Conservation (phyloP, 2,113 vertebrate species). For the Dryoscopus gambensis region DNA sequence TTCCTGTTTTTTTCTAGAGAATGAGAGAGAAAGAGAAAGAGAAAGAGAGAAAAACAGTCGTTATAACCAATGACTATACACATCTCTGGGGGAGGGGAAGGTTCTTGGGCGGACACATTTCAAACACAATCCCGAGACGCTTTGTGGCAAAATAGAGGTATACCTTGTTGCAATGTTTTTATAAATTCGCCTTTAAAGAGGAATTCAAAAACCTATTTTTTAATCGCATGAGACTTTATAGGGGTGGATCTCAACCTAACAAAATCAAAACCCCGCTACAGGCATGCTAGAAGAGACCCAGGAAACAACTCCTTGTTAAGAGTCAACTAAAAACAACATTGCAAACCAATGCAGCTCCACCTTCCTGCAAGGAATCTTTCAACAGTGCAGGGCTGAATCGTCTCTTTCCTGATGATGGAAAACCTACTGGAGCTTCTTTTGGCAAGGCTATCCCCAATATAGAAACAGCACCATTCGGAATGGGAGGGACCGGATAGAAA, state of each 20-base stretch:
- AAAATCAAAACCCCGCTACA: slow-evolving; percentile 52
- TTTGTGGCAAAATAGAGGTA: slow-evolving; percentile 96
- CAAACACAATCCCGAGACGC: slow-evolving; percentile 90
- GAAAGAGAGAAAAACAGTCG: slow-evolving; percentile 71
- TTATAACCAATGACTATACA: slow-evolving; percentile 92
- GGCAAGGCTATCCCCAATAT: slow-evolving; percentile 81
- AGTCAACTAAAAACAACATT: slow-evolving; percentile 74
- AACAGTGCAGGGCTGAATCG: slow-evolving; percentile 51
- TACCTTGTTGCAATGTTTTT: slow-evolving; percentile 98
- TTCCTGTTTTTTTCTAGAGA: slow-evolving; percentile 1
- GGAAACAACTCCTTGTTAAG: slow-evolving; percentile 72
- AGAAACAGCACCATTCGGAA: slow-evolving; percentile 83
- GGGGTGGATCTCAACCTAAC: slow-evolving; percentile 72
- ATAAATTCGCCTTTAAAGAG: slow-evolving; percentile 80
- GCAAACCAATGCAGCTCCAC: slow-evolving; percentile 73
- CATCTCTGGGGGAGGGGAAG: slow-evolving; percentile 90
- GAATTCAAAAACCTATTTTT: slow-evolving; percentile 73
- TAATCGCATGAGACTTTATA: slow-evolving; percentile 71
- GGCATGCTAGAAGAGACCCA: slow-evolving; percentile 77
- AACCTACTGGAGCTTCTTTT: slow-evolving; percentile 75
- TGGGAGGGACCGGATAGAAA: slow-evolving; percentile 53
- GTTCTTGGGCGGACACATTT: slow-evolving; percentile 86
- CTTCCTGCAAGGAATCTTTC: slow-evolving; percentile 73
- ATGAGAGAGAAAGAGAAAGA: not conserved
- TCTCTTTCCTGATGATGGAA: slow-evolving; percentile 66